phyloP scores from a whole-genome alignment of 2,113 vertebrate genomes.

The Motacilla alba region DNA sequence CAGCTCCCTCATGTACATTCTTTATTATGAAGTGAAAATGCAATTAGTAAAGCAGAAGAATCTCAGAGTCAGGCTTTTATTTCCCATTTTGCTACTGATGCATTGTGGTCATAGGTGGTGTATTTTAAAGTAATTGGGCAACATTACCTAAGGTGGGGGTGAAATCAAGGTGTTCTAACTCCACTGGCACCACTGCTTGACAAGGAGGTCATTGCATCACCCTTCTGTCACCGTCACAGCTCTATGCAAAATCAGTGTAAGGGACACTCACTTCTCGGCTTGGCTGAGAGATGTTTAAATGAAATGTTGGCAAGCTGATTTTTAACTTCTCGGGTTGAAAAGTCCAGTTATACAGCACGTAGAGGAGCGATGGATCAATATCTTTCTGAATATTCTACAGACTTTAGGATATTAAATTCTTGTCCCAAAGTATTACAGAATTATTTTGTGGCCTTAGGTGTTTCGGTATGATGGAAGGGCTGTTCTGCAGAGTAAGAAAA shows the following conservation, averaged over 20 bases:
- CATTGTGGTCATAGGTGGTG: background rate
- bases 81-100: background rate
- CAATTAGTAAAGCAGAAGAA: slow-evolving; percentile 43
- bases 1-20: slow-evolving; percentile 8
- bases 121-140: background rate
- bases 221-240: background rate
- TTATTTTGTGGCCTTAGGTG: background rate
- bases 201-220: background rate
- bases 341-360: background rate
- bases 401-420: background rate
- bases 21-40: slow-evolving; percentile 17
- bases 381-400: background rate
- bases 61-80: background rate
- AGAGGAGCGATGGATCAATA: background rate
- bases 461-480: background rate
- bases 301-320: background rate
- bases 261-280: background rate
- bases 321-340: background rate
- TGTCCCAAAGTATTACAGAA: background rate
- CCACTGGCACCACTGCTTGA: background rate
- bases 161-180: background rate
- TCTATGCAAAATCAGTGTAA: background rate
- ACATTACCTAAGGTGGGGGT: background rate
- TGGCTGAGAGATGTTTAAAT: background rate
- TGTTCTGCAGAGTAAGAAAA: background rate